A percentile compares a stretch with the other conserved stretches of the same genome.
Evolutionary conservation across 2,797 vertebrate species (phyloP).

Genomic region (Allenopithecus nigroviridis): DNA sequence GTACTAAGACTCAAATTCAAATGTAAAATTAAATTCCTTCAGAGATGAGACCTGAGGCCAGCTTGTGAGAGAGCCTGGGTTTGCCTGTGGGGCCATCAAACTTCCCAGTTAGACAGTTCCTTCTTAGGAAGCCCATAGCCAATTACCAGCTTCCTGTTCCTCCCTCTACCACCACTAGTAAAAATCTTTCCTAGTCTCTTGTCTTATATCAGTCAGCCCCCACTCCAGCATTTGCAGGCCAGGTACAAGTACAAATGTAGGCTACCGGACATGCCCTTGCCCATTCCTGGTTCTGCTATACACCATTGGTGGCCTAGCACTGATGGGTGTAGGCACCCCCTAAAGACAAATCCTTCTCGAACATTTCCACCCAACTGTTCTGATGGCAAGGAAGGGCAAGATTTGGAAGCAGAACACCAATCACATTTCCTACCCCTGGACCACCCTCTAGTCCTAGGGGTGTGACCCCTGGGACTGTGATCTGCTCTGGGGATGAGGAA

Average conservation of each 20-base stretch:
- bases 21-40: background rate
- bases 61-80: background rate
- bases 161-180: rapidly evolving
- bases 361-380: background rate
- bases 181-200: too few species aligned
- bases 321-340: too few species aligned
- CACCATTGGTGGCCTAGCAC: background rate
- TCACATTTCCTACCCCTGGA: background rate
- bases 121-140: background rate
- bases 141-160: background rate
- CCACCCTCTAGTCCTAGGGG: rapidly evolving
- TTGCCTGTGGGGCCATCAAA: background rate
- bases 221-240: background rate
- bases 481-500: background rate
- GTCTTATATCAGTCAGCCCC: background rate
- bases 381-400: background rate
- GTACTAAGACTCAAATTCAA: background rate
- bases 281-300: background rate
- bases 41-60: background rate
- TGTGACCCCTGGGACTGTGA: background rate
- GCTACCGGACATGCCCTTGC: background rate
- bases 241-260: background rate
- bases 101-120: background rate
- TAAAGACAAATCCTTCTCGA: background rate
- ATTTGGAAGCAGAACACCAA: background rate